Conservation (phyloP, 2,888 invertebrate genomes). For the Pollenia griseotomentosa region DNA sequence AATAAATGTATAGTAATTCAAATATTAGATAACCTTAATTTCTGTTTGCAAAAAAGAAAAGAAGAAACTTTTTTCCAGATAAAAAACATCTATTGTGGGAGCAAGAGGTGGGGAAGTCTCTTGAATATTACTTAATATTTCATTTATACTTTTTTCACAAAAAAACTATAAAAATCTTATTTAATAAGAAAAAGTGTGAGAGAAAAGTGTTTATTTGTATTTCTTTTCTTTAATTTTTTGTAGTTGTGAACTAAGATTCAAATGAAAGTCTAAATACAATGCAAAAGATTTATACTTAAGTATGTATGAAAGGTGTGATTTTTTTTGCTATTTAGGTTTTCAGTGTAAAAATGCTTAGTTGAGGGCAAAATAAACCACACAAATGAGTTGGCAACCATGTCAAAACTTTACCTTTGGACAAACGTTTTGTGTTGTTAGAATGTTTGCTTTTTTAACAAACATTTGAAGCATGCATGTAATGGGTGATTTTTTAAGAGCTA, state of each 20-base stretch:
- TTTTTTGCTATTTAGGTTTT: no score
- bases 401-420: no score
- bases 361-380: no score
- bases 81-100: neutral
- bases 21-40: conserved; percentile 20
- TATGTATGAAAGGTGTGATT: neutral
- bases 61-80: neutral
- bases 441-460: no score
- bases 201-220: conserved; percentile 6
- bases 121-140: conserved; percentile 1
- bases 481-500: no score
- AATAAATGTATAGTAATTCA: neutral
- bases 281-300: neutral
- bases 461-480: no score
- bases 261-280: conserved; percentile 41
- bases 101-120: neutral
- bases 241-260: conserved; percentile 20
- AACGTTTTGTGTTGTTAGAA: no score
- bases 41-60: neutral
- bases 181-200: conserved; percentile 22
- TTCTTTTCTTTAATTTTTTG: neutral
- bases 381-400: no score
- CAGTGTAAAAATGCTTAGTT: no score
- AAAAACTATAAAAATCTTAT: no score
- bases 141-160: neutral